Percentiles rank a stretch among this genome's conserved stretches.
Conservation (phyloP, 2,888 invertebrate genomes). For the Onchidella celtica region DNA sequence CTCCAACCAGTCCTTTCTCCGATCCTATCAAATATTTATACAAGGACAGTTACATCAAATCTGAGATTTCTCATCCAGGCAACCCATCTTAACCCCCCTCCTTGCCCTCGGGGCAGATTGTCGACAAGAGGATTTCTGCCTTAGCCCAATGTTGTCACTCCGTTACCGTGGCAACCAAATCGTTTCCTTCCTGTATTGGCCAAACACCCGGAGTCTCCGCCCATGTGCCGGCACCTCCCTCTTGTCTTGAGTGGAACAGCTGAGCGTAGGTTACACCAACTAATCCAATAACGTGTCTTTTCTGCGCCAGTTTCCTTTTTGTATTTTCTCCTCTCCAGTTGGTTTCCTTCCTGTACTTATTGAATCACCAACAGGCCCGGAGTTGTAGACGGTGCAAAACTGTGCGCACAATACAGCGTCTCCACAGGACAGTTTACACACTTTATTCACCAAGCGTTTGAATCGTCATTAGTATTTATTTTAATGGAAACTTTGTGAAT, state of each 20-base stretch:
- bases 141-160: neutral
- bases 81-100: no score
- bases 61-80: slow-evolving; percentile 1
- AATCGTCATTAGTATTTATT: no score
- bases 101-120: slow-evolving; percentile 15
- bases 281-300: neutral
- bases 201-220: neutral
- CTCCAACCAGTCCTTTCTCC: no score
- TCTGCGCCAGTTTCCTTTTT: no score
- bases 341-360: no score
- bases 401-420: no score
- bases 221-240: slow-evolving; percentile 29
- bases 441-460: no score
- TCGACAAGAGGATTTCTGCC: slow-evolving; percentile 38
- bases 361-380: no score
- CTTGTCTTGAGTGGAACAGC: neutral
- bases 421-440: no score
- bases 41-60: slow-evolving; percentile 32
- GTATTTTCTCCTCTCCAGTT: neutral
- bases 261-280: neutral
- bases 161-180: slow-evolving; percentile 34
- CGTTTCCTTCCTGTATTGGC: slow-evolving; percentile 44
- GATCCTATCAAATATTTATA: slow-evolving; percentile 34
- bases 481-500: no score
- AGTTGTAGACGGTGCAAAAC: no score